Evolutionary conservation across 92 coral and sea anemone species (phyloP), one percentile per base, ranked within the genome.

Genomic region (Phenganax subtilis): DNA sequence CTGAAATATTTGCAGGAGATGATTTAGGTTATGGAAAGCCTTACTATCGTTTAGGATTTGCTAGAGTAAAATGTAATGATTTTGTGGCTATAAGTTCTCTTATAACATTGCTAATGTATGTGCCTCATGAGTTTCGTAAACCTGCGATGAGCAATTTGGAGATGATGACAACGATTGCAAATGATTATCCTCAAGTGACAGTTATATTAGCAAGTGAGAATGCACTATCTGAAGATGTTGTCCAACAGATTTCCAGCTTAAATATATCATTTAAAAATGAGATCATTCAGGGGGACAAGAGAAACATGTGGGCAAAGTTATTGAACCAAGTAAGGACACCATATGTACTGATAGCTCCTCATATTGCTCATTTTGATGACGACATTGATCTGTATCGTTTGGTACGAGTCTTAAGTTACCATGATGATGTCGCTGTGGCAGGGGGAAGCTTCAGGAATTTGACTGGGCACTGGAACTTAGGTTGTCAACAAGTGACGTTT

Each of bases 391-490:
- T 82, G 16, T 55, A 75, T 25, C 80, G 80, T 9, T 55, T 87
- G 57, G 84, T 91, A 17, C 87, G 97, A 67, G 84, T 91, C 16
- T 84, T 93, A 11, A 90, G 97, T 66, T 86, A 75, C 30, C 78
- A 85, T 74, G 85, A 87, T 6, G 90, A 88, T 12, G 91, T 88
- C 10, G 61, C 90, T 8, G 83, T 93, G 9, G 91, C 92, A 47
- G 97, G 97, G 15, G 97, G 97, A 10, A 87, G 93, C 27, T 85
- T 86, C 79, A 91, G 97, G 16, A 87, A 91, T 72, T 88, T 85
- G 66, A 75, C 70, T 8, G 97, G 93, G 27, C 81, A 89, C 76
- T 93, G 97, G 97, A 91, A 86, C 74, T 85, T 93, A 51, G 97
- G 97, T 2, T 93, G 97, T 64, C 89, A 81, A 64, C 97, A 93